Evolutionary conservation across 1,140 invertebrate genomes (phyloP), one percentile per base, ranked within the genome.

Genomic region (Drosophila leontia): DNA sequence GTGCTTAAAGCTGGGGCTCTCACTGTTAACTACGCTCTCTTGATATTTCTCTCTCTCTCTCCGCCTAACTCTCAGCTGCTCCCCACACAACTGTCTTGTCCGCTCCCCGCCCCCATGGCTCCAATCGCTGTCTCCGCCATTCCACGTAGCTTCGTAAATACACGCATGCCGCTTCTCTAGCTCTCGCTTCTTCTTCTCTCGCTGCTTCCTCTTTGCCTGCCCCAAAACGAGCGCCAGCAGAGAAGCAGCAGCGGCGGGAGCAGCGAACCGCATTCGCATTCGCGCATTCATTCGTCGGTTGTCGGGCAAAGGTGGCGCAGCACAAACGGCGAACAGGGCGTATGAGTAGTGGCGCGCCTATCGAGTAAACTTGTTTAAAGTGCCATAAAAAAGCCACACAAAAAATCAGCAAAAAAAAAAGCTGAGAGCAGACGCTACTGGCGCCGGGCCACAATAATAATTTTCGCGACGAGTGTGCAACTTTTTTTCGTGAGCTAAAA

Each of bases 61-160:
- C 35, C 3, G 37, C 32, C 51, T 45, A 29, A 42, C 59, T 48
- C 34, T 41, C 19, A 44, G 26, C 51, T 37, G 42, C 63, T 75
- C 60, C 45, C 48, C 48, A 50, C 47, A 9, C 32, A 53, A 9
- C 47, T 50, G 50, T 23, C 34, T 39, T 45, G 8, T 23, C 5
- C 53, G 35, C 53, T 56, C 37, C 34, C 8, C 7, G 12, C 53
- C 26, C 35, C 13, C 3, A 39, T 35, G 56, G 70, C 78, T 62
- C 72, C 84, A 80, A 78, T 72, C 45, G 71, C 13, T 56, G 53
- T 19, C 11, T 88, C 29, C 34, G 61, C 12, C 80, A 83, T 87
- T 88, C 39, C 51, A 75, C 77, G 68, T 68, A 83, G 83, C 80
- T 87, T 88, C 83, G 83, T 87, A 88, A 88, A 87, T 87, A 87